phyloP scores from a whole-genome alignment of 2,797 vertebrate genomes.

The Rachycentron canadum region DNA sequence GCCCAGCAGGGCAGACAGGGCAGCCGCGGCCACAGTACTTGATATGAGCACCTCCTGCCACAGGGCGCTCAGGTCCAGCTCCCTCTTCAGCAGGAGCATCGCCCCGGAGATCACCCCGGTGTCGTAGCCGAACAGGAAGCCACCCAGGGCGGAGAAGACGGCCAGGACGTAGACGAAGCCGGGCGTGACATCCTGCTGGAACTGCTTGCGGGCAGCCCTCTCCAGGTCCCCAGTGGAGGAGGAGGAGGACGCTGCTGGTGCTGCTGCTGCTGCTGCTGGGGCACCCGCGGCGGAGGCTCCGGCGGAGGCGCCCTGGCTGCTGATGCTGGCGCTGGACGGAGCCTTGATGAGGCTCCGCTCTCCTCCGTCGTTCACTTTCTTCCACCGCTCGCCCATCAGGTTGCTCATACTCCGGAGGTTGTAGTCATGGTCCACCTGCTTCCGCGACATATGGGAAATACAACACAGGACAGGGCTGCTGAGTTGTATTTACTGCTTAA shows the following conservation, averaged over 20 bases:
- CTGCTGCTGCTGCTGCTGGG: slow-evolving; percentile 73
- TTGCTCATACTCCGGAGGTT: slow-evolving; percentile 95
- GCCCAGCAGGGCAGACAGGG: slow-evolving; percentile 91
- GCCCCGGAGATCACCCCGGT: slow-evolving; percentile 97
- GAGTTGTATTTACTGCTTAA: slow-evolving; percentile 41
- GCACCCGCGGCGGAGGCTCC: slow-evolving; percentile 41
- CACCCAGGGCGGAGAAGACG: slow-evolving; percentile 94
- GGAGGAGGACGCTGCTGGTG: slow-evolving; percentile 72
- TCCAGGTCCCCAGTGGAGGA: slow-evolving; percentile 89
- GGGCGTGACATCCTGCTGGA: slow-evolving; percentile 94
- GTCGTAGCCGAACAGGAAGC: slow-evolving; percentile 98
- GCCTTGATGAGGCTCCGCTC: slow-evolving; percentile 89
- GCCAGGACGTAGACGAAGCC: slow-evolving; percentile 93
- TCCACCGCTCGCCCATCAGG: slow-evolving; percentile 95
- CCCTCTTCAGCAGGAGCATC: slow-evolving; percentile 93
- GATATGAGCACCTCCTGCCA: slow-evolving; percentile 98
- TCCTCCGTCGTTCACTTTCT: slow-evolving; percentile 86
- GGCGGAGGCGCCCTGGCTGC: slow-evolving; percentile 81
- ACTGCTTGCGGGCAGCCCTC: slow-evolving; percentile 95
- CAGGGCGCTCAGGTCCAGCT: slow-evolving; percentile 91
- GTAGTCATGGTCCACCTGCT: slow-evolving; percentile 94
- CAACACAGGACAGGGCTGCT: slow-evolving; percentile 50
- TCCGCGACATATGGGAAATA: slow-evolving; percentile 92
- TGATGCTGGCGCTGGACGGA: slow-evolving; percentile 88
- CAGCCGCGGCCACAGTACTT: slow-evolving; percentile 93